Percentiles rank a stretch among this genome's conserved stretches.
Conservation (phyloP, 1,140 invertebrate genomes). For the Agrilus planipennis region DNA sequence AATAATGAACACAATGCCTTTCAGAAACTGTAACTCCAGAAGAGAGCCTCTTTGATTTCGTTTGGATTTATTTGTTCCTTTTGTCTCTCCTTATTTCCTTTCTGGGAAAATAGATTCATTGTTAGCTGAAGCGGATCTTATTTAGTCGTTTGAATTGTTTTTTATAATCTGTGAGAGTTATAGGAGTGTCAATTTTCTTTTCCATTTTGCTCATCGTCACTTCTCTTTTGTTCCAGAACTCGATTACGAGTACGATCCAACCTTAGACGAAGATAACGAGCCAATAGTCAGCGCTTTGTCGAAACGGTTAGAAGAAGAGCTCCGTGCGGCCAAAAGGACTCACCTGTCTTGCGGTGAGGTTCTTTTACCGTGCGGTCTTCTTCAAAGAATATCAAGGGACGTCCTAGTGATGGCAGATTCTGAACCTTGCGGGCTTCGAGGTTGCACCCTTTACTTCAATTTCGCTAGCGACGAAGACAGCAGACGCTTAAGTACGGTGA, state of each 20-base stretch:
- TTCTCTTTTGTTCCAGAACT: too few relatives aligned
- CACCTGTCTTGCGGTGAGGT: constrained; percentile 70
- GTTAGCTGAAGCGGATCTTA: too few relatives aligned
- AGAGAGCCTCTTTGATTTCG: too few relatives aligned
- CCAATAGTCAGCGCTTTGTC: constrained; percentile 43
- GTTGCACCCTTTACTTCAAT: constrained; percentile 65
- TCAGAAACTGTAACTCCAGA: too few relatives aligned
- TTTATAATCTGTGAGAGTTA: too few relatives aligned
- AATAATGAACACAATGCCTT: too few relatives aligned
- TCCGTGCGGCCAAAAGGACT: constrained; percentile 64
- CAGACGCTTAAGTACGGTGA: constrained; percentile 51
- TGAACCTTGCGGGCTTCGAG: constrained; percentile 70
- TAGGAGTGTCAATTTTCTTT: too few relatives aligned
- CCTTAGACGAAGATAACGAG: constrained; percentile 17
- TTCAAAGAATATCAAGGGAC: constrained; percentile 60
- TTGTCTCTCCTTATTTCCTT: too few relatives aligned
- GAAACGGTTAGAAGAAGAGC: constrained; percentile 57
- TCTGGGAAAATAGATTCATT: too few relatives aligned
- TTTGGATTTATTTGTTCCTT: too few relatives aligned
- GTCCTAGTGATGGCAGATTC: constrained; percentile 67
- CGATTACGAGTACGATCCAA: constrained; percentile 13
- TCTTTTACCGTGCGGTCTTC: constrained; percentile 62
- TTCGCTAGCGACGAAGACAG: constrained; percentile 48
- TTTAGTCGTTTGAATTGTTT: too few relatives aligned
- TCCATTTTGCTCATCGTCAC: too few relatives aligned